phyloP scores from a whole-genome alignment of 2,888 invertebrate species.

The Apodemia zela region DNA sequence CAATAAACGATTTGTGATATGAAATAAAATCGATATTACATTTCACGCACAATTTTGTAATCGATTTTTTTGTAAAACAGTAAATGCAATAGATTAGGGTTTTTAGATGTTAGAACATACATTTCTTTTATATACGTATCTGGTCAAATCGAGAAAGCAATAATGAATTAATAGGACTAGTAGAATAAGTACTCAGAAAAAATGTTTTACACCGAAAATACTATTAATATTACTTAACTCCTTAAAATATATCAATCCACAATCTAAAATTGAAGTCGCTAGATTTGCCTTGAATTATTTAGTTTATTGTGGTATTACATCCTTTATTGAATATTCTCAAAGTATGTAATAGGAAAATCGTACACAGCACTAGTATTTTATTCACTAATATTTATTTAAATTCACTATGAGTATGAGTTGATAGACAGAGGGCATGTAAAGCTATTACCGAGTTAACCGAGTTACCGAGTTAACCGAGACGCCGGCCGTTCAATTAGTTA shows the following conservation, averaged over 20 bases:
- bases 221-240: not conserved
- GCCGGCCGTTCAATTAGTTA: too few relatives aligned
- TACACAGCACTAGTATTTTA: too few relatives aligned
- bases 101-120: constrained; percentile 6
- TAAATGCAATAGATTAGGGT: constrained; percentile 14
- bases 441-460: too few relatives aligned
- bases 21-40: constrained; percentile 44
- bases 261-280: not conserved
- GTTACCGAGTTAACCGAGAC: too few relatives aligned
- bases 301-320: too few relatives aligned
- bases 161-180: not conserved
- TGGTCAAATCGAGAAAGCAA: constrained; percentile 8
- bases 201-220: not conserved
- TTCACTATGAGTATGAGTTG: too few relatives aligned
- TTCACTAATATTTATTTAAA: too few relatives aligned
- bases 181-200: not conserved
- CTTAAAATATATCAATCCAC: not conserved
- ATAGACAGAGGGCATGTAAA: too few relatives aligned
- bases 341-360: too few relatives aligned
- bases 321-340: too few relatives aligned
- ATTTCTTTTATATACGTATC: constrained; percentile 4
- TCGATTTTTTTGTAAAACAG: constrained; percentile 29
- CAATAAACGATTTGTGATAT: constrained; percentile 74
- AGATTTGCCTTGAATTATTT: not conserved
- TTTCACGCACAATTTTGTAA: constrained; percentile 54